Base-by-base conservation (phyloP, 2,888 invertebrate genomes). In the Caradrina kadenii region DNA sequence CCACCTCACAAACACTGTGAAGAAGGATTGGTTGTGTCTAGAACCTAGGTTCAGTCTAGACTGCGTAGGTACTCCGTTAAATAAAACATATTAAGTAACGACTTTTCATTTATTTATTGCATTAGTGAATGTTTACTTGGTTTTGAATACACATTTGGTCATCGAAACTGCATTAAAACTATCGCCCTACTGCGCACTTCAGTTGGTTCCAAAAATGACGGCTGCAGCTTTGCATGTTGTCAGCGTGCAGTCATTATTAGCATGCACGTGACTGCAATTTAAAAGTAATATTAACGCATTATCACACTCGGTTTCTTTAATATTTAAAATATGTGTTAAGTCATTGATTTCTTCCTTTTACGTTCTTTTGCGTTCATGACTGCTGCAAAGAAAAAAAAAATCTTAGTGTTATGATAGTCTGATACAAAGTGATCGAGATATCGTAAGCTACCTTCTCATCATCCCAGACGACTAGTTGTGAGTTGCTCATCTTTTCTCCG, bases 1-100 rank as follows among this genome's bases (percentile, higher is more conserved):
- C 89, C 88, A 4, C 87, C 89, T 0, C 93, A 92, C 55, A 85
- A 84, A 69, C 83, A 77, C 13, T 94, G 94, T 63, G 72, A 81
- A 2, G 62, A 90, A 79, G 82, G 87, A 73, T 87, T 83, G 67
- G 81, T 93, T 2, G 94, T 95, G 3, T 94, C 94, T 0, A 89
- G 86, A 81, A 35, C 7, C 35, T 35, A 35, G 91, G n/a, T n/a
- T n/a, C n/a, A n/a, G n/a, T n/a, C n/a, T n/a, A n/a, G n/a, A n/a
- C n/a, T n/a, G n/a, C n/a, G n/a, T n/a, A n/a, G n/a, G n/a, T n/a
- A 92, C 79, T 89, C 70, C 67, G 45, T 42, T 60, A 50, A 79
- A 79, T 79, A 68, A 63, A 76, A 69, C n/a, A 13, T n/a, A 35
- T 39, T 17, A 0, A 13, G 0, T 42, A 22, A 65, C 1, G 22